These are phyloP conservation scores for Microdon myrmicae DNA, from an alignment of 2,888 invertebrate genomes.

Conservation along the genomic window DNA sequence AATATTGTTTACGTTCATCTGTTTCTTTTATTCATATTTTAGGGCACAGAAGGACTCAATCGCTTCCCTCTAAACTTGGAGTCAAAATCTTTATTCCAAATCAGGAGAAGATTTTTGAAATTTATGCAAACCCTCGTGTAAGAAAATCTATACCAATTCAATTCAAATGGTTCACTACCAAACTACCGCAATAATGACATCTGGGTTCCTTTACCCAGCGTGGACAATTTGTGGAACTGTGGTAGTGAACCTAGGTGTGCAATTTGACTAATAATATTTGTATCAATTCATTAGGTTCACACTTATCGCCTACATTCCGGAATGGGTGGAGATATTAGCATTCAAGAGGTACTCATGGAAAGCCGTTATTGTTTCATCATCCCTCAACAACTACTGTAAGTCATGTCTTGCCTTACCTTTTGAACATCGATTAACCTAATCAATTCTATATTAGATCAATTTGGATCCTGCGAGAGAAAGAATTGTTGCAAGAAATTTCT, in stretches of 20 bases:
- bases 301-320: constrained; percentile 92
- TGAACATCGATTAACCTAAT: neutral
- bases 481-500: constrained; percentile 85
- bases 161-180: no score
- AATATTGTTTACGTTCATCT: neutral
- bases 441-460: constrained; percentile 74
- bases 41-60: constrained; percentile 81
- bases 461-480: constrained; percentile 92
- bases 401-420: no score
- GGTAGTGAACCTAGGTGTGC: neutral
- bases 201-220: no score
- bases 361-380: constrained; percentile 85
- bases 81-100: constrained; percentile 84
- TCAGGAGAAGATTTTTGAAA: constrained; percentile 76
- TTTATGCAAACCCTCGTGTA: constrained; percentile 77
- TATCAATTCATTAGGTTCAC: constrained; percentile 67
- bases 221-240: neutral
- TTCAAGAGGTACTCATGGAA: constrained; percentile 93
- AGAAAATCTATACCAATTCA: no score
- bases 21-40: neutral
- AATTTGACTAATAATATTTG: neutral
- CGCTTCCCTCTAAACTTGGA: constrained; percentile 83
- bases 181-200: no score
- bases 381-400: constrained; percentile 89
- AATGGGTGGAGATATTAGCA: constrained; percentile 89